Evolutionary conservation across 2,113 vertebrate species (phyloP).

Genomic region (Mellivora capensis): DNA sequence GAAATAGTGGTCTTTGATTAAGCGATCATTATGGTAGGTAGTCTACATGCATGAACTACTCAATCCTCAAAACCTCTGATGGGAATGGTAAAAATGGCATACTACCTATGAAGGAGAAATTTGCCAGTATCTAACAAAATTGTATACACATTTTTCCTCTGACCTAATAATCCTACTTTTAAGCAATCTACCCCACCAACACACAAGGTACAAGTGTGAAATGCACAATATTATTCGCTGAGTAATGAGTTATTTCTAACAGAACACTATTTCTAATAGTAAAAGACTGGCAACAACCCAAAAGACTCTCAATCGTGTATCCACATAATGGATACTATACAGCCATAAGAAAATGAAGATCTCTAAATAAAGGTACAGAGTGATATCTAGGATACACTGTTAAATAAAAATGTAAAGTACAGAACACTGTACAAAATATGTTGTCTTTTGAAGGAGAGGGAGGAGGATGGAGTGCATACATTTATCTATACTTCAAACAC

Average conservation of each 20-base stretch:
- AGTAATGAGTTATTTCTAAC: background rate
- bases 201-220: background rate
- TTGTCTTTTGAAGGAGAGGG: background rate
- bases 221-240: background rate
- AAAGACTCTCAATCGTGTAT: background rate
- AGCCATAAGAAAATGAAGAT: background rate
- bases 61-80: background rate
- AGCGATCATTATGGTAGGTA: background rate
- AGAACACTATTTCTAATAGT: conserved; percentile 6
- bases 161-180: background rate
- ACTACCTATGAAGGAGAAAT: background rate
- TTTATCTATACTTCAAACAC: background rate
- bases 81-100: background rate
- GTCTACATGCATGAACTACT: background rate
- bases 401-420: background rate
- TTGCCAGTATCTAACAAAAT: background rate
- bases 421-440: background rate
- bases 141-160: background rate
- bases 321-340: background rate
- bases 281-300: background rate
- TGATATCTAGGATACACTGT: background rate
- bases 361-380: background rate
- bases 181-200: background rate
- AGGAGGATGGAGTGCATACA: background rate
- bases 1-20: background rate